Base-by-base conservation (phyloP, 2,797 vertebrate species). In the Podarcis siculus region DNA sequence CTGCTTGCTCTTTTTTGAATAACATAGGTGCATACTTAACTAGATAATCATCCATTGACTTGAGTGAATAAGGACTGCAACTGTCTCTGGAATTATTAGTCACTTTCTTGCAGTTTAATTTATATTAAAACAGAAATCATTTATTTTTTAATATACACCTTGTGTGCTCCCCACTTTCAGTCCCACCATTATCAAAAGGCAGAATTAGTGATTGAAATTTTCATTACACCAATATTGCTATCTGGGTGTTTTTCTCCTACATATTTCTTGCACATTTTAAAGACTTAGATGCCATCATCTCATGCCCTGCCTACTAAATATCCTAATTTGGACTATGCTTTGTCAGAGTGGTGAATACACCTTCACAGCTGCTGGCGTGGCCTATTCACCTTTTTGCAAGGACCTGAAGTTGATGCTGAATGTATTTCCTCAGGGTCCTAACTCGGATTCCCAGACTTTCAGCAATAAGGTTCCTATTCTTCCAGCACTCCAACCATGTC, bases 1-100 rank as follows among this genome's bases (percentile, higher is more conserved):
- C 84, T 49, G 30, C 83, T 92, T 86, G 67, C 32, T 55, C 69
- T 49, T 87, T 88, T 73, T 30, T 27, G 42, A 91, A 86, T 75
- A 73, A 64, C 55, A 45, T 12, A 45, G 30, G 25, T 49, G 79
- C 71, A 75, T 7, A 21, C n/a, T 80, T 80, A 83, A 80, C 30
- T 49, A 89, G 58, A 76, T 76, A 85, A 89, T 37, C 71, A 76
- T 67, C 58, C 7, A 55, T 27, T 49, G 30, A 69, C 58, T 30
- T 79, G n/a, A 61, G 39, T 39, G 35, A 78, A 61, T 35, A 67
- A 79, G 66, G 42, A 86, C 9, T 61, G 12, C 55, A 64, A 67
- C 42, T 27, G 32, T 23, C 25, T 64, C 21, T 82, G 79, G 37
- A 89, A 64, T 79, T 88, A 84, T 42, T 42, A 64, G 35, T 30